phyloP scores from a whole-genome alignment of 1,140 invertebrate genomes.

The Drosophila orena region DNA sequence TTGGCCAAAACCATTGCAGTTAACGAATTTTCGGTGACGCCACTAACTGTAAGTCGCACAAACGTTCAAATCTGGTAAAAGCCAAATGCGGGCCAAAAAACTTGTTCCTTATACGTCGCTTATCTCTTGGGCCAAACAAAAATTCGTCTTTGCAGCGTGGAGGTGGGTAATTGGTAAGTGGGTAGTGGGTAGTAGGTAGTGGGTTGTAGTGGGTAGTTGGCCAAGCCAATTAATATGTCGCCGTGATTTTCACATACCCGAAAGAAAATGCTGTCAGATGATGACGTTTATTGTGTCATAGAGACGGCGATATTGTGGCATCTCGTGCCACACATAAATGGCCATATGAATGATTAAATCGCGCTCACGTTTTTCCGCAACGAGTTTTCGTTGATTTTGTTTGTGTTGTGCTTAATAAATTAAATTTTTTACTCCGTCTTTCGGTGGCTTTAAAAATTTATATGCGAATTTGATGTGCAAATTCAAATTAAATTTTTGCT shows the following conservation, averaged over 20 bases:
- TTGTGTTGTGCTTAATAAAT: conserved; percentile 50
- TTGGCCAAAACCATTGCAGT: conserved; percentile 68
- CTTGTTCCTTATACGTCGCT: conserved; percentile 34
- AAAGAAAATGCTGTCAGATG: conserved; percentile 50
- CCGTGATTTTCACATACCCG: conserved; percentile 36
- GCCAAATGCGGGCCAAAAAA: conserved; percentile 46
- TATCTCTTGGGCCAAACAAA: conserved; percentile 32
- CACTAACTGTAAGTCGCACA: conserved; percentile 31
- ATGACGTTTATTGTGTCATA: conserved; percentile 71
- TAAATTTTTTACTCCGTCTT: conserved; percentile 31
- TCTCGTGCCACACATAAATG: conserved; percentile 59
- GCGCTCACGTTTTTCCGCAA: conserved; percentile 15
- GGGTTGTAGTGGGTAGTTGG: conserved; percentile 5
- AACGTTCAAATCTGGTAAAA: conserved; percentile 52
- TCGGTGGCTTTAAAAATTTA: conserved; percentile 62
- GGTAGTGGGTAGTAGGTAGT: conserved; percentile 1
- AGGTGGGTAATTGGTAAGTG: neutral
- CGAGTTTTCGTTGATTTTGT: conserved; percentile 25
- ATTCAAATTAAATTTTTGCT: conserved; percentile 78
- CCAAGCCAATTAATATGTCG: conserved; percentile 58
- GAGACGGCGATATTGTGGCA: conserved; percentile 29
- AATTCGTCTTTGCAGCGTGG: neutral
- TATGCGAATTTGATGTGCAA: conserved; percentile 74
- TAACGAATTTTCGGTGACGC: conserved; percentile 73
- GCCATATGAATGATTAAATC: conserved; percentile 65